Conservation (phyloP, 2,888 invertebrate species). For the Diarsia brunnea region DNA sequence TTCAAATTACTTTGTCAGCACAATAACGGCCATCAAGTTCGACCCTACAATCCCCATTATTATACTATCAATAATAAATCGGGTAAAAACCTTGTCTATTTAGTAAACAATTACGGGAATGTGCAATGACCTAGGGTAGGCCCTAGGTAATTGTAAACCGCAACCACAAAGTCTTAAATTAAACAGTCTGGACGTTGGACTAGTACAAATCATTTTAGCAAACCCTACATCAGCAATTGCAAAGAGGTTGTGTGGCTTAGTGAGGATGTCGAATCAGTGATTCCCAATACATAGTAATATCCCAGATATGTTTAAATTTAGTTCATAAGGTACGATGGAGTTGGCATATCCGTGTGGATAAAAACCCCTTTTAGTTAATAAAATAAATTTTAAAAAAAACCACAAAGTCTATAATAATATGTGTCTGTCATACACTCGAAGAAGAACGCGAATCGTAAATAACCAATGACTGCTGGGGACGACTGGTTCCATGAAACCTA, state of each 20-base stretch:
- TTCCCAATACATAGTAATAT: no score
- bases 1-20: constrained; percentile 54
- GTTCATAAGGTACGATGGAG: no score
- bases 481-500: constrained; percentile 52
- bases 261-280: no score
- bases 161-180: constrained; percentile 40
- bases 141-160: constrained; percentile 36
- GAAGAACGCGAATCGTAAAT: constrained; percentile 64
- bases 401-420: constrained; percentile 39
- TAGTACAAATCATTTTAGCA: no score
- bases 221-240: no score
- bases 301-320: no score
- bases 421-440: constrained; percentile 37
- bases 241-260: no score
- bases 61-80: constrained; percentile 55
- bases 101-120: constrained; percentile 33
- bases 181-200: no score
- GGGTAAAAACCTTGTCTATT: constrained; percentile 38
- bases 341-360: no score
- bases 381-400: no score
- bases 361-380: no score
- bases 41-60: constrained; percentile 26
- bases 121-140: neutral
- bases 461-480: constrained; percentile 46
- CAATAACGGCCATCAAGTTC: constrained; percentile 25